Base-by-base conservation (phyloP, 2,888 invertebrate genomes). In the Troides helena region DNA sequence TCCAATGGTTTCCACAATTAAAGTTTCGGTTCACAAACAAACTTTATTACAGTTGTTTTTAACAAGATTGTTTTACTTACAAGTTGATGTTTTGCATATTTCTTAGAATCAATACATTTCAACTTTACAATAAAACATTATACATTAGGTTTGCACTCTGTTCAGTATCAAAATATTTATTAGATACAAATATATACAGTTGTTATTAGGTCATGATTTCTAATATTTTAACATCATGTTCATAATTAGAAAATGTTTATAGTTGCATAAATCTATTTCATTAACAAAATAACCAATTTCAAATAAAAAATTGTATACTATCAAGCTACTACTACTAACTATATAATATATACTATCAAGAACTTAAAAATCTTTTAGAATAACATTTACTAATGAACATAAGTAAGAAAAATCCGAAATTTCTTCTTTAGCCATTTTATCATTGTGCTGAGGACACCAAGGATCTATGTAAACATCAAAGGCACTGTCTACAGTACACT, bases 401-500 rank as follows among this genome's bases (percentile, higher is more conserved):
- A 14, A 4, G 14, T 14, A 46, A 12, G 0, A 10, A 39, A 46
- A 46, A 46, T 14, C 2, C 10, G 8, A 39, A 39, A 14, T 46
- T 46, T 53, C 6, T 53, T 53, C 10, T 53, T 53, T n/a, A 53
- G n/a, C 10, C 8, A 46, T 46, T 46, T 46, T 46, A 46, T 30
- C 30, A 30, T 30, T 30, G 30, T 30, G 30, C 12, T 46, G 12
- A 46, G 46, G 14, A 46, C 12, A 46, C 46, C 46, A 46, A 1
- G 4, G 46, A 46, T 46, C 12, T 7, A 39, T 3, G 14, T 46
- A 46, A 14, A 18, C 46, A 30, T 30, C 21, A 46, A 43, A 60
- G 65, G 65, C 65, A 65, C 50, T 50, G 7, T 18, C 59, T 59
- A 66, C 56, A 65, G 43, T 65, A 46, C 53, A 36, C 46, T 62